phyloP scores from a whole-genome alignment of 2,888 invertebrate genomes.

The Parnassius smintheus region DNA sequence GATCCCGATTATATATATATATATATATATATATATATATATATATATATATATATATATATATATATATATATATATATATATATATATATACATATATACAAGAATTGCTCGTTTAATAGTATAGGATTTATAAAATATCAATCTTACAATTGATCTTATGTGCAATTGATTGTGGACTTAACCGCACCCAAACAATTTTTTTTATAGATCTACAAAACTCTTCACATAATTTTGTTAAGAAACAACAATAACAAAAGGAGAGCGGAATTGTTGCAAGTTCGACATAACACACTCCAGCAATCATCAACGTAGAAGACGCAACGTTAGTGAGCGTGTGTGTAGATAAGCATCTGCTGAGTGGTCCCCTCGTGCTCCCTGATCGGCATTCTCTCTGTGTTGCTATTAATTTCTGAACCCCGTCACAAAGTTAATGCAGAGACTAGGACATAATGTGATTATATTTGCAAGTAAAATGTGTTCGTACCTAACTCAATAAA shows the following conservation, averaged over 20 bases:
- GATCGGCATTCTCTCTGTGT: constrained; percentile 66
- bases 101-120: too few relatives aligned
- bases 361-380: constrained; percentile 74
- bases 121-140: too few relatives aligned
- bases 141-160: too few relatives aligned
- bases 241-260: constrained; percentile 16
- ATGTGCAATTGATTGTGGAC: too few relatives aligned
- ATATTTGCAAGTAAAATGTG: constrained; percentile 76
- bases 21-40: too few relatives aligned
- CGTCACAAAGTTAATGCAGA: constrained; percentile 63
- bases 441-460: constrained; percentile 74
- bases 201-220: too few relatives aligned
- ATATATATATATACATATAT: too few relatives aligned
- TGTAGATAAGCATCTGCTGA: constrained; percentile 79
- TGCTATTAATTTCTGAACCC: constrained; percentile 77
- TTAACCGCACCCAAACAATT: too few relatives aligned
- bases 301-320: constrained; percentile 26
- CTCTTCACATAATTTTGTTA: background rate
- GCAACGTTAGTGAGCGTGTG: constrained; percentile 51
- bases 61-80: too few relatives aligned
- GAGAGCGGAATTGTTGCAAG: constrained; percentile 25
- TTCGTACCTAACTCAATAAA: constrained; percentile 49
- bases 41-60: too few relatives aligned
- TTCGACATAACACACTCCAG: constrained; percentile 28
- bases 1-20: too few relatives aligned